These are phyloP conservation scores for Chionomys nivalis DNA, from an alignment of 2,113 vertebrate genomes.

Conservation along the genomic window DNA sequence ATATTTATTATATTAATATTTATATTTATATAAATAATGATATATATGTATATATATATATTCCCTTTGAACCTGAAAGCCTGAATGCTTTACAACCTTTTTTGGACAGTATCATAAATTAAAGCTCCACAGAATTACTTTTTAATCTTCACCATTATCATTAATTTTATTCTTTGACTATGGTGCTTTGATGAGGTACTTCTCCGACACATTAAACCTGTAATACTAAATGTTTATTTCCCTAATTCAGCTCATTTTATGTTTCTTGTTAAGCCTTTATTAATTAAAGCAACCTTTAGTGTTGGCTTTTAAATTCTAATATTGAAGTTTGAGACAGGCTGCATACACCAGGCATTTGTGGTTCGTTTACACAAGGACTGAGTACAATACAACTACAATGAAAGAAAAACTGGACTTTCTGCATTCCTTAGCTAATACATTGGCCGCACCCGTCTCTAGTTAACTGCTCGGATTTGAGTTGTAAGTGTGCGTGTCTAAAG, in stretches of 20 bases:
- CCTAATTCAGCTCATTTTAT: neutral
- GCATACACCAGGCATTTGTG: neutral
- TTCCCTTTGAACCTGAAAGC: neutral
- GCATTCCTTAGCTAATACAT: neutral
- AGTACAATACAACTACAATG: neutral
- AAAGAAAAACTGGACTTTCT: neutral
- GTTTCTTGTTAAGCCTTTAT: neutral
- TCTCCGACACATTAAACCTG: neutral
- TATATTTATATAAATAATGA: too few species aligned
- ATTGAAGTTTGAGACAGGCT: neutral
- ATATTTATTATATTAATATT: neutral
- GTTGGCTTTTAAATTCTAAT: neutral
- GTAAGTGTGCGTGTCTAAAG: neutral
- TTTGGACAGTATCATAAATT: neutral
- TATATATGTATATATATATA: neutral
- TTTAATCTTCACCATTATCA: neutral
- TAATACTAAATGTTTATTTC: neutral
- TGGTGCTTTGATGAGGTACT: neutral
- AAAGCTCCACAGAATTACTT: neutral
- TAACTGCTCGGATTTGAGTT: neutral
- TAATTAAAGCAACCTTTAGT: neutral
- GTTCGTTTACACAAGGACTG: neutral
- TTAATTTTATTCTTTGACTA: neutral
- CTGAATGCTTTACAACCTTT: neutral
- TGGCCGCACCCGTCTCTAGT: conserved; percentile 26